Evolutionary conservation across 2,888 invertebrate genomes (phyloP).

Genomic region (Epinotia bilunana): DNA sequence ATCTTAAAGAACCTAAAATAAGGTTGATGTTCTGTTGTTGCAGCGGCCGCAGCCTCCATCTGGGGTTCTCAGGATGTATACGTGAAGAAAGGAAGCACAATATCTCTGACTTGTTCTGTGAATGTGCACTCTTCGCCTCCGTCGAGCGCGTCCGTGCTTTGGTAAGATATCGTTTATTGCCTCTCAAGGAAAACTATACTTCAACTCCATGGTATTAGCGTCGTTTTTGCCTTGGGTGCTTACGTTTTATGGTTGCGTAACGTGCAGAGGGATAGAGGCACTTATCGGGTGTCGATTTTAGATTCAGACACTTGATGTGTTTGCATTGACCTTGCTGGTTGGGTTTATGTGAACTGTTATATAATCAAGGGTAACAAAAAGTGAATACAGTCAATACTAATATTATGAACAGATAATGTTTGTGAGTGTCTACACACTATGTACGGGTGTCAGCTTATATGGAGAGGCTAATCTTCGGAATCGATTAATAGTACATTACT

Average conservation of each 20-base stretch:
- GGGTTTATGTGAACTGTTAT: slow-evolving; percentile 8
- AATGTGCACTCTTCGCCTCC: slow-evolving; percentile 93
- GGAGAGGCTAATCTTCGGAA: too few species aligned
- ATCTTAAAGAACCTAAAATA: slow-evolving; percentile 43
- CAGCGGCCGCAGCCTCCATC: slow-evolving; percentile 94
- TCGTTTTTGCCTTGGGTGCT: not conserved
- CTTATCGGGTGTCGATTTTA: slow-evolving; percentile 34
- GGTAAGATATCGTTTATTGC: slow-evolving; percentile 77
- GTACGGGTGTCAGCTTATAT: too few species aligned
- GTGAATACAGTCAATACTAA: too few species aligned
- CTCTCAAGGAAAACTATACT: not conserved
- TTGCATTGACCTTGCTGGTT: slow-evolving; percentile 10
- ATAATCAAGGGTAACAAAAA: not conserved
- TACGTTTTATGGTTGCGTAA: slow-evolving; percentile 25
- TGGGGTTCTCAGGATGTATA: slow-evolving; percentile 94
- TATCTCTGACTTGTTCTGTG: slow-evolving; percentile 94
- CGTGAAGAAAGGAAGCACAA: slow-evolving; percentile 95
- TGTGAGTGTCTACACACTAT: too few species aligned
- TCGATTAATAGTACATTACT: too few species aligned
- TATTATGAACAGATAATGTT: too few species aligned
- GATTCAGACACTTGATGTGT: slow-evolving; percentile 30
- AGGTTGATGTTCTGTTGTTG: slow-evolving; percentile 69
- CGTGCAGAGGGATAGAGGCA: slow-evolving; percentile 24
- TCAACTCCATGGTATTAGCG: not conserved
- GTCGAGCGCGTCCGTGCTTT: slow-evolving; percentile 87